Evolutionary conservation across 2,797 vertebrate genomes (phyloP).

Genomic region (Halcyon leucocephala): DNA sequence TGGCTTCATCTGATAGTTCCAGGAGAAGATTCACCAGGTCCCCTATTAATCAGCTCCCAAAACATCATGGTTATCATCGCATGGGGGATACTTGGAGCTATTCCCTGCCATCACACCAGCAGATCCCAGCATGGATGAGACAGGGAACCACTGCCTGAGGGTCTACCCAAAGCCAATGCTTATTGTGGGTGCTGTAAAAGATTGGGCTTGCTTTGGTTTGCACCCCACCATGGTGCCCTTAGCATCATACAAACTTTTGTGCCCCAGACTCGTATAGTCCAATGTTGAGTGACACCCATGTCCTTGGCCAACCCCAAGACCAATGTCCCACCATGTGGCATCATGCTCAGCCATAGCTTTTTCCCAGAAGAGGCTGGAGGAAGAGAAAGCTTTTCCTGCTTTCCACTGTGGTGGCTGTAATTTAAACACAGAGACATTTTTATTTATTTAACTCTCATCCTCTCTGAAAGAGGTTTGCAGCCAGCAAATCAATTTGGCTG

Average conservation of each 20-base stretch:
- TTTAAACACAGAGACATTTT: background rate
- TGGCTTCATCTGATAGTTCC: background rate
- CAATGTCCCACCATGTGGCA: rapidly evolving
- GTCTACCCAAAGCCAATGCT: background rate
- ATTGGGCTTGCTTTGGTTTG: rapidly evolving
- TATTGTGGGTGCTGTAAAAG: background rate
- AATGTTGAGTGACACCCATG: background rate
- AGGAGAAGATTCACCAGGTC: background rate
- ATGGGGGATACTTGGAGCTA: background rate
- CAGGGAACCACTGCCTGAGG: background rate
- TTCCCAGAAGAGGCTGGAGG: background rate
- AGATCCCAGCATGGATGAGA: background rate
- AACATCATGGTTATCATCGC: background rate
- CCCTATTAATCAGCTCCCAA: background rate
- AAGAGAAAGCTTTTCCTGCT: background rate
- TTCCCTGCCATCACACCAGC: rapidly evolving
- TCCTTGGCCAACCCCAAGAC: background rate
- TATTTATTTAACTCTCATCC: background rate
- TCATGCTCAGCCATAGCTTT: rapidly evolving
- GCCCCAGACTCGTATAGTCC: background rate
- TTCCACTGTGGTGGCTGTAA: background rate
- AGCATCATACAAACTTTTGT: background rate
- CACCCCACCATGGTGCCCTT: too few relatives aligned
- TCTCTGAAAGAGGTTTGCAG: background rate
- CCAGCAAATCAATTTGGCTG: background rate